phyloP scores from a whole-genome alignment of 2,113 vertebrate species.

The Dipodomys spectabilis region DNA sequence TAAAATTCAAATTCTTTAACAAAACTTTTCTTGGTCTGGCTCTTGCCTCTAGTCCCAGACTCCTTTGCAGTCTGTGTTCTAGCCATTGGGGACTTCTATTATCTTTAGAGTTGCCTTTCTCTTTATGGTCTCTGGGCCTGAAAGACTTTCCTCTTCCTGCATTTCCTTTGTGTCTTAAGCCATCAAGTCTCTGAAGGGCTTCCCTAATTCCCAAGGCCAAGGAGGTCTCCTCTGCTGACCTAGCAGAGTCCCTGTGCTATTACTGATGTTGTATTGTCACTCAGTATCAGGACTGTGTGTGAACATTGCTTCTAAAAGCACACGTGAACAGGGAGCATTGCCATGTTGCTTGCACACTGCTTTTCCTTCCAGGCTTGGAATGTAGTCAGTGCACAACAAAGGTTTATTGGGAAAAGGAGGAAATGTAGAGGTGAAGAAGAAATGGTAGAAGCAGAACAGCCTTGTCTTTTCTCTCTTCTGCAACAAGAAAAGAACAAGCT shows the following conservation, averaged over 20 bases:
- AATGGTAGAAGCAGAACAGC: not conserved
- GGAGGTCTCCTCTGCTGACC: too few relatives aligned
- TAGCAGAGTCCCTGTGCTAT: not conserved
- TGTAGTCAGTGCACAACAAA: not conserved
- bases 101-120: not conserved
- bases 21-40: too few relatives aligned
- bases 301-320: not conserved
- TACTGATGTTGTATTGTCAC: rapidly evolving
- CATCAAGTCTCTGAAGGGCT: not conserved
- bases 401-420: not conserved
- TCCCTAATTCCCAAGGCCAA: not conserved
- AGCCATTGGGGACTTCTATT: not conserved
- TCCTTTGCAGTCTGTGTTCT: not conserved
- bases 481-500: not conserved
- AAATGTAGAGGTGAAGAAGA: not conserved
- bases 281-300: not conserved
- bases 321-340: rapidly evolving
- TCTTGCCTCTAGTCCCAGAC: not conserved
- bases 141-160: not conserved
- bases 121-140: not conserved
- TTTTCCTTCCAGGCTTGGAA: not conserved
- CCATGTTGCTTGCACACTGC: not conserved
- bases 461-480: not conserved
- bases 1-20: too few relatives aligned
- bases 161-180: not conserved